Evolutionary conservation across 2,797 vertebrate species (phyloP), one percentile per base, ranked within the genome.

Genomic region (Apogon hyalosoma): DNA sequence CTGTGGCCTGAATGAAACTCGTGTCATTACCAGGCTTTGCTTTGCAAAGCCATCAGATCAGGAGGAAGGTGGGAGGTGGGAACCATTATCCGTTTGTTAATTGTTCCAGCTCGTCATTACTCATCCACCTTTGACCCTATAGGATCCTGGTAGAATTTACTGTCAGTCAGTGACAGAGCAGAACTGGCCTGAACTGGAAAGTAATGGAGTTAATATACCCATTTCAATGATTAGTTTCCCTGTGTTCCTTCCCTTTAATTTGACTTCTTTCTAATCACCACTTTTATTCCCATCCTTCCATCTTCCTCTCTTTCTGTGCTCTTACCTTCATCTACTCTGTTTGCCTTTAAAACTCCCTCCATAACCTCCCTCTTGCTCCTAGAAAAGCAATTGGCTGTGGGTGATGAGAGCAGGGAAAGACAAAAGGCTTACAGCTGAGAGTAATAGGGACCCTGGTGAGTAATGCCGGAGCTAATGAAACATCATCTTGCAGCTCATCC

Each of bases 11-110:
- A 84, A 88, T 88, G 79, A 89, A 90, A 87, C 72, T 64, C 49
- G 63, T 58, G 76, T 88, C 90, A 91, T 91, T 89, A 90, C 48
- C 45, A 2, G 54, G 80, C 75, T 84, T 77, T 77, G 62, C 85
- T 82, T 76, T 87, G 87, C 81, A 87, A 89, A 88, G 82, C 84
- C 87, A 91, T 90, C 91, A 90, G 79, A 80, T 75, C 70, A 85
- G 66, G 69, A 60, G 81, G 57, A 71, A 77, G 82, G 70, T 65
- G 79, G 87, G 82, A 79, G 60, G 76, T 72, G 70, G 83, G 69
- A 76, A 73, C 82, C 81, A 90, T 94, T 90, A 91, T 78, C 66
- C 80, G 70, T 84, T 85, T 82, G 74, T 85, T 88, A 92, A 92
- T 89, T 91, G 88, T 78, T 68, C 58, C 18, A 12, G 55, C 52